Conservation (phyloP, 1,140 invertebrate species). For the Lasioglossum albipes region DNA sequence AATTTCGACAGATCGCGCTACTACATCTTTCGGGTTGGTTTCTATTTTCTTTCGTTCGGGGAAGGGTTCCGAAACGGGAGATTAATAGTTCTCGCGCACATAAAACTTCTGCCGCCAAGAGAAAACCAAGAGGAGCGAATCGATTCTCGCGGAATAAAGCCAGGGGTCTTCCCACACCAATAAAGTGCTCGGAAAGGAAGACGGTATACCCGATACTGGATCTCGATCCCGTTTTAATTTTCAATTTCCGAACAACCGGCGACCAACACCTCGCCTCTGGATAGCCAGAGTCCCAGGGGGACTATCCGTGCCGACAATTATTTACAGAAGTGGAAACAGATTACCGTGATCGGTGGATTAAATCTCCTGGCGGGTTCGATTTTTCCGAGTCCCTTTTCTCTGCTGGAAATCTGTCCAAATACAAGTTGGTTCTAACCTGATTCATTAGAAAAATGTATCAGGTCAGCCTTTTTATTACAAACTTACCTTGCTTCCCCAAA, state of each 20-base stretch:
- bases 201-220: neutral
- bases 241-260: conserved; percentile 9
- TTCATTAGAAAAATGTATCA: too few relatives aligned
- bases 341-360: conserved; percentile 10
- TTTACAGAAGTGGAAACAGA: conserved; percentile 25
- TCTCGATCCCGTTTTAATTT: conserved; percentile 9
- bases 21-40: too few relatives aligned
- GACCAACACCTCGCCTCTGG: neutral
- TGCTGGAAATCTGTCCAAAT: too few relatives aligned
- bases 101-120: conserved; percentile 1
- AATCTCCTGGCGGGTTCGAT: neutral
- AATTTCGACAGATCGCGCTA: too few relatives aligned
- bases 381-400: too few relatives aligned
- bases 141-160: neutral
- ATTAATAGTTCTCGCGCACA: neutral
- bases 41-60: neutral
- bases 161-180: neutral
- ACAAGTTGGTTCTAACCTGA: too few relatives aligned
- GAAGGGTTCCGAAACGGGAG: too few relatives aligned
- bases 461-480: too few relatives aligned
- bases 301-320: conserved; percentile 7
- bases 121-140: neutral
- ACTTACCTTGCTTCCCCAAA: too few relatives aligned
- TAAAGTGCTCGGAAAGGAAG: too few relatives aligned
- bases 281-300: neutral